Base-by-base conservation (phyloP, 2,113 vertebrate genomes). In the Ciconia maguari region DNA sequence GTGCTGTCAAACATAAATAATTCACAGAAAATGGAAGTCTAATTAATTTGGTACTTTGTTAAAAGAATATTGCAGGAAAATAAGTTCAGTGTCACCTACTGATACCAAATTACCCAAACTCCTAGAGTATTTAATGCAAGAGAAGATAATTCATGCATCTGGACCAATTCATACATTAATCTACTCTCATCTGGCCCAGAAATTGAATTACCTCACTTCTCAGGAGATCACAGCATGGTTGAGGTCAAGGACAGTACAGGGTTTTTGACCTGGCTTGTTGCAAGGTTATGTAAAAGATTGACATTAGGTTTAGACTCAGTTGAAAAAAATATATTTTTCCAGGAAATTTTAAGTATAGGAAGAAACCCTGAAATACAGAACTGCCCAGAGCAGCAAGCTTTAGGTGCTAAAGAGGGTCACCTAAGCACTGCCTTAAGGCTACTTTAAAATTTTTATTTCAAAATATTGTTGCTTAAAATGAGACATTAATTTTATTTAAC, bases 121-220 rank as follows among this genome's bases (percentile, higher is more conserved):
- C 54, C 17, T 69, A 18, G 16, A 51, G 14, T 29, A 82, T 49
- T 91, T 89, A 85, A 62, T 49, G 41, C 30, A 82, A 72, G 32
- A n/a, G 58, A 41, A 78, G 22, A 84, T 38, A 90, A 66, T 74
- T 79, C 54, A 80, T 30, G 48, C 25, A 74, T 87, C 46, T 90
- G 84, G 58, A 91, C 26, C 3, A 69, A 55, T 57, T 95, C 1
- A 54, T 91, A 70, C 20, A 74, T 79, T 65, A 72, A 49, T 75
- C 74, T 81, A 78, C 52, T 69, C 49, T 91, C 42, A 49, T 72
- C 48, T 94, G 89, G 83, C 81, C 38, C 74, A 74, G 70, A 87
- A 96, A 85, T 3, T 19, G 21, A 76, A 92, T 89, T 82, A 83
- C 58, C 13, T 96, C 94, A 93, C 27, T 89, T 79, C 57, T 87